These are phyloP conservation scores for Drosophila meridiana DNA, from an alignment of 2,888 invertebrate genomes.

Conservation along the genomic window DNA sequence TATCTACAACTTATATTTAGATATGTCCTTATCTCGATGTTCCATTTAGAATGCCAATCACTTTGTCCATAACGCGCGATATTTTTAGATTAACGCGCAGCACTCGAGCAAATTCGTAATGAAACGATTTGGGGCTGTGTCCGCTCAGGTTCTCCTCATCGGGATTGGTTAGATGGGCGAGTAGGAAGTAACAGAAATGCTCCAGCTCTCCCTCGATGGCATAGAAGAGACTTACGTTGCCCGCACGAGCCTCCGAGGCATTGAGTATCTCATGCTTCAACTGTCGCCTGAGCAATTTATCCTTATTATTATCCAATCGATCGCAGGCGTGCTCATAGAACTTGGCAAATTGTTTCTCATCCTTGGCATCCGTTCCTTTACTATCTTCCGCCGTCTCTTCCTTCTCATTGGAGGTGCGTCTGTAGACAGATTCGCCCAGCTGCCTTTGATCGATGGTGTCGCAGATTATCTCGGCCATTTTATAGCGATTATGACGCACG, in stretches of 20 bases:
- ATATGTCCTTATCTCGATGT: slow-evolving; percentile 18
- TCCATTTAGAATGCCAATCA: slow-evolving; percentile 57
- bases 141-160: slow-evolving; percentile 79
- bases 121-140: slow-evolving; percentile 76
- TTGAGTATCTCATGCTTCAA: slow-evolving; percentile 75
- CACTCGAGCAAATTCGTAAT: slow-evolving; percentile 72
- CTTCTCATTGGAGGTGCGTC: slow-evolving; percentile 27
- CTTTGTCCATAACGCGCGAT: slow-evolving; percentile 75
- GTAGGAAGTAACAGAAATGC: slow-evolving; percentile 80
- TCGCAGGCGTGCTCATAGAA: slow-evolving; percentile 70
- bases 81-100: slow-evolving; percentile 75
- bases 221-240: slow-evolving; percentile 78
- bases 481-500: slow-evolving; percentile 74
- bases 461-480: slow-evolving; percentile 76
- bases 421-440: slow-evolving; percentile 49
- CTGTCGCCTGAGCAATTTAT: slow-evolving; percentile 26
- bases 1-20: not conserved
- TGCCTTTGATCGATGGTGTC: slow-evolving; percentile 75
- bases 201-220: slow-evolving; percentile 80
- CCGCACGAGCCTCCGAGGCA: slow-evolving; percentile 76
- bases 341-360: slow-evolving; percentile 55
- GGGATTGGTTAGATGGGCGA: slow-evolving; percentile 82
- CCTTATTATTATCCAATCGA: slow-evolving; percentile 38
- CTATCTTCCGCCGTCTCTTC: slow-evolving; percentile 3
- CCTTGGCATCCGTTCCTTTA: slow-evolving; percentile 9